Base-by-base conservation (phyloP, 2,888 invertebrate species). In the Criorhina ranunculi region DNA sequence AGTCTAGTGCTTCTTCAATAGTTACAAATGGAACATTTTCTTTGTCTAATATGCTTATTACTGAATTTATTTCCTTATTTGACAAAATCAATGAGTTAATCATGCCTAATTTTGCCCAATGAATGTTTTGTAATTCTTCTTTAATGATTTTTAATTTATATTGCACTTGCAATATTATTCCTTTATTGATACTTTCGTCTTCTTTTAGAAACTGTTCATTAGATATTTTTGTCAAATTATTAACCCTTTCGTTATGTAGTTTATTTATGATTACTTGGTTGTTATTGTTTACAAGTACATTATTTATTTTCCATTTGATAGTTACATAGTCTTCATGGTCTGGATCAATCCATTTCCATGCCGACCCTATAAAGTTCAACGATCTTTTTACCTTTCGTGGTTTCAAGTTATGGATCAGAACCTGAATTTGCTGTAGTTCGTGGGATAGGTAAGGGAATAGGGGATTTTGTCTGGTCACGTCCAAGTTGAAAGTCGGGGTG, bases 21-120 rank as follows among this genome's bases (percentile, higher is more conserved):
- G 51, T 70, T 11, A 29, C 5, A 29, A 49, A 79, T 2, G 78
- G 62, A 33, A 57, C 51, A 17, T 85, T 35, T 62, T 75, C 57
- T 37, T 44, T 51, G 57, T 66, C 44, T 44, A 67, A 53, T 37
- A 62, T 49, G 12, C 66, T 64, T 17, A 55, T 55, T 7, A 57
- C 53, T 66, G 62, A n/a, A 31, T 46, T 51, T 59, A 59, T 70
- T 75, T 75, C 60, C n/a, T 70, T 42, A 31, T 75, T 55, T 40
- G 78, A 75, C 24, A 83, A 19, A 17, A 78, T 78, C 19, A 78
- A n/a, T n/a, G n/a, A n/a, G n/a, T n/a, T n/a, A n/a, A n/a, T n/a
- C n/a, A n/a, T n/a, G n/a, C n/a, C n/a, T n/a, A n/a, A n/a, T n/a
- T n/a, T n/a, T n/a, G n/a, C n/a, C n/a, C n/a, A n/a, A n/a, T n/a